Evolutionary conservation across 2,888 invertebrate species (phyloP), one percentile per base, ranked within the genome.

Genomic region (Liopterus haemorrhoidalis): DNA sequence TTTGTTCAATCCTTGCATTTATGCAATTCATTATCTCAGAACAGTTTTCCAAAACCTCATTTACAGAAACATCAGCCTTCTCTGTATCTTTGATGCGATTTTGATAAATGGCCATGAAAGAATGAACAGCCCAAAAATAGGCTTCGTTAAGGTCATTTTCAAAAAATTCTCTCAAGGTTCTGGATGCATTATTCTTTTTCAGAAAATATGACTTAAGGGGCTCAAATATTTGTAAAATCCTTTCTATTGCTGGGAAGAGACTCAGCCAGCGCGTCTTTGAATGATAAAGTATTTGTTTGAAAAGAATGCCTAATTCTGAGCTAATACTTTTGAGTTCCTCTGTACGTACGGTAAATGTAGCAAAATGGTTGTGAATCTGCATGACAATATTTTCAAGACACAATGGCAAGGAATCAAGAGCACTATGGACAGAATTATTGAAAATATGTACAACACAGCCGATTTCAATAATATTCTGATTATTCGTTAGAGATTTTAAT

Each of bases 1-100:
- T 25, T 49, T 49, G 41, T 41, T 49, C 36, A 46, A 49, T 47
- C 24, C 46, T 32, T 31, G 31, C 37, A 41, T 38, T 42, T 41
- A 47, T 47, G 46, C 21, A 48, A 38, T 42, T 42, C 42, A 42
- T 47, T 37, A 49, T 47, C 32, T n/a, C n/a, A n/a, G n/a, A n/a
- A n/a, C n/a, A n/a, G n/a, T n/a, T n/a, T n/a, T n/a, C n/a, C n/a
- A n/a, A n/a, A n/a, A n/a, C n/a, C n/a, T n/a, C n/a, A n/a, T n/a
- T n/a, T n/a, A n/a, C n/a, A n/a, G n/a, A n/a, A n/a, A n/a, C n/a
- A n/a, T n/a, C n/a, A n/a, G n/a, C n/a, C n/a, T n/a, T n/a, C n/a
- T n/a, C n/a, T n/a, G n/a, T n/a, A n/a, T n/a, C n/a, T n/a, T n/a
- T n/a, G n/a, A n/a, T n/a, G n/a, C n/a, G n/a, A n/a, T n/a, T n/a